A percentile compares a stretch with the other conserved stretches of the same genome.
phyloP scores from a whole-genome alignment of 2,888 invertebrate genomes.

The Lordiphosa fenestrarum region DNA sequence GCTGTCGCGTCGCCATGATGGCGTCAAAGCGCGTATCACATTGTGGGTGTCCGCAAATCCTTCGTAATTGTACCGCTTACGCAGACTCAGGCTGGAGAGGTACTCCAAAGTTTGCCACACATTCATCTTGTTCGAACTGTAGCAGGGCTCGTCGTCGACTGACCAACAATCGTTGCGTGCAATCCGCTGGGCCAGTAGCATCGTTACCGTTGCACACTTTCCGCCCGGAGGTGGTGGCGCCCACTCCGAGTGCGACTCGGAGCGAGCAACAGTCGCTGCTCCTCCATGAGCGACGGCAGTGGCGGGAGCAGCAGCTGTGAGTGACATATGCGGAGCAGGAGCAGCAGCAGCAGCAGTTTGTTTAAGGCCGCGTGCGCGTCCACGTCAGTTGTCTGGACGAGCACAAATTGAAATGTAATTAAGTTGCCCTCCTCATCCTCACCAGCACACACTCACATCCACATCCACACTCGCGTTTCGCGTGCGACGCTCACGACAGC shows the following conservation, averaged over 20 bases:
- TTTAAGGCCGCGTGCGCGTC: conserved; percentile 17
- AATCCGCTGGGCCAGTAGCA: conserved; percentile 76
- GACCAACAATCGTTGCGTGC: conserved; percentile 76
- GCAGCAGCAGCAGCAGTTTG: conserved; percentile 25
- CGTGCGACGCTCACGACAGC: conserved; percentile 53
- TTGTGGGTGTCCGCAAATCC: conserved; percentile 75
- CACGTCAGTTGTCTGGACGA: conserved; percentile 24
- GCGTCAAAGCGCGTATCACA: conserved; percentile 67
- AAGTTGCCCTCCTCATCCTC: conserved; percentile 51
- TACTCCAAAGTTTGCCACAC: conserved; percentile 79
- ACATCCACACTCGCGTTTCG: conserved; percentile 35
- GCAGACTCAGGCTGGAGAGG: conserved; percentile 70
- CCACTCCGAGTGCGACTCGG: conserved; percentile 52
- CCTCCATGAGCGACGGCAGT: conserved; percentile 11
- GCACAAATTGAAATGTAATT: conserved; percentile 70
- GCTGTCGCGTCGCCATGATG: conserved; percentile 76
- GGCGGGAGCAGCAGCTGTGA: conserved; percentile 18
- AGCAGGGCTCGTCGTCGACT: conserved; percentile 76
- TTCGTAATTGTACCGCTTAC: conserved; percentile 77
- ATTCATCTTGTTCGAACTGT: conserved; percentile 78
- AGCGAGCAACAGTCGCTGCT: conserved; percentile 54
- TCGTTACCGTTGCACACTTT: conserved; percentile 74
- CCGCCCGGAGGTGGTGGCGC: conserved; percentile 39
- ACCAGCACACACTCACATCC: too few species aligned
- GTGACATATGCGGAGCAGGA: conserved; percentile 32